Base-by-base conservation (phyloP, 2,113 vertebrate genomes). In the Struthidea cinerea region DNA sequence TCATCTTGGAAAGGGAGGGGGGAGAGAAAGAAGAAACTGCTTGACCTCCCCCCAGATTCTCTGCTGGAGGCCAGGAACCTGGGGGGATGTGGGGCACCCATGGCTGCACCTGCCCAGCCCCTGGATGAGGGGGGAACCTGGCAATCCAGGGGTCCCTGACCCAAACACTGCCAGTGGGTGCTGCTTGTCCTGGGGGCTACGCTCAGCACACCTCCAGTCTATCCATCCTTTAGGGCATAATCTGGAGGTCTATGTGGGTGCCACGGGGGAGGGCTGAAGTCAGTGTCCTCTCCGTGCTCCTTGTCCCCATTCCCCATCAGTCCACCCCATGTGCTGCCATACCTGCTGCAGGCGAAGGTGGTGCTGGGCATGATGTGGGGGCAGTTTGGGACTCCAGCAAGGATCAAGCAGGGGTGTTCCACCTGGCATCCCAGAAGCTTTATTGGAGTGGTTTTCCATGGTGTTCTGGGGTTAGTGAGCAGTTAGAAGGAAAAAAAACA, bases 1-100 rank as follows among this genome's bases (percentile, higher is more conserved):
- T 96, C 91, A 85, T 96, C 94, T 96, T 80, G 41, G 87, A 96
- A 93, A 81, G 64, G 88, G 85, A 70, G 84, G 79, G 55, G 80
- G 50, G 16, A 82, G 50, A 91, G 67, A 90, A 88, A n/a, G 85
- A 86, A 93, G 67, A 90, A 94, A 94, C 71, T 17, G 37, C 55
- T 87, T 94, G 87, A 81, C 84, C 80, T 95, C 49, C 74, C 73
- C 82, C 55, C 10, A 2, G 3, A 87, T 55, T 26, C 85, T 91
- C 69, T 90, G 37, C 87, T 91, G 89, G 86, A 87, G 79, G 89
- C 89, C 69, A 71, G 64, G 64, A 75, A 55, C 42, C 1, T 5
- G 16, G 27, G 9, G 33, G 11, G 5, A 55, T 1, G 5, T 50
- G 80, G 42, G 77, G 75, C 30, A 89, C 52, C 87, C 13, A 5